phyloP scores from a whole-genome alignment of 30 jellyfish, hydroid and myxozoan genomes.

The Aurelia sp. region DNA sequence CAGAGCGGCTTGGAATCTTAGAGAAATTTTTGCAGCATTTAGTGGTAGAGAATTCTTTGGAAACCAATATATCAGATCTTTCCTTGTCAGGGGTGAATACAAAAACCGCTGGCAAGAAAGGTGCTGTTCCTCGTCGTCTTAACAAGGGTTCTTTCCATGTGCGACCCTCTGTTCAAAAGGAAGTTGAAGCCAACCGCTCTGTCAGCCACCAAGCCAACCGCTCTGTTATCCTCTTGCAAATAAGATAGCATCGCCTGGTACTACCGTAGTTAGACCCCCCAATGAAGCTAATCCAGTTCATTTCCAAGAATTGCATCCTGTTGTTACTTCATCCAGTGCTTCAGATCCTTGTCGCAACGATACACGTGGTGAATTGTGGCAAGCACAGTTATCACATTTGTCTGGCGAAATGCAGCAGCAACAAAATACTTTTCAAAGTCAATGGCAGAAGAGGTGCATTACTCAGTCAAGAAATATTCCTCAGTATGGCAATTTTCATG shows the following conservation, averaged over 20 bases:
- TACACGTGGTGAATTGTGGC: too few relatives aligned
- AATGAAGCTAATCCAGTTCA: background rate
- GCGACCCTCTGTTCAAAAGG: background rate
- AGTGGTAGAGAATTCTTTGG: background rate
- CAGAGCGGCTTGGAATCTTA: slow-evolving; percentile 8
- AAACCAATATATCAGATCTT: background rate
- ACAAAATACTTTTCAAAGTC: too few relatives aligned
- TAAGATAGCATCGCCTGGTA: background rate
- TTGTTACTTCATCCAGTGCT: background rate
- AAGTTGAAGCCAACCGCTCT: background rate
- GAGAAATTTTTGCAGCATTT: background rate
- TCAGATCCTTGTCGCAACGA: background rate
- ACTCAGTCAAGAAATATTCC: too few relatives aligned
- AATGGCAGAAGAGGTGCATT: too few relatives aligned
- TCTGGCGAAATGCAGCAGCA: too few relatives aligned
- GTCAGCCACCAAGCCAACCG: background rate
- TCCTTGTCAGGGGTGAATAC: background rate
- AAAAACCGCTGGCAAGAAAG: background rate
- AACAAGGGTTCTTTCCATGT: too few relatives aligned
- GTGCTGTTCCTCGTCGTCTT: background rate
- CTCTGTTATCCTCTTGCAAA: background rate
- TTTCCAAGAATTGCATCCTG: background rate
- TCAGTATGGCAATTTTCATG: too few relatives aligned
- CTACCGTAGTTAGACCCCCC: background rate
- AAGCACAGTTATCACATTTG: too few relatives aligned